A percentile compares a stretch with the other conserved stretches of the same genome.
These are phyloP conservation scores for Loris lydekkerianus DNA, from an alignment of 2,797 vertebrate species.

Conservation along the genomic window DNA sequence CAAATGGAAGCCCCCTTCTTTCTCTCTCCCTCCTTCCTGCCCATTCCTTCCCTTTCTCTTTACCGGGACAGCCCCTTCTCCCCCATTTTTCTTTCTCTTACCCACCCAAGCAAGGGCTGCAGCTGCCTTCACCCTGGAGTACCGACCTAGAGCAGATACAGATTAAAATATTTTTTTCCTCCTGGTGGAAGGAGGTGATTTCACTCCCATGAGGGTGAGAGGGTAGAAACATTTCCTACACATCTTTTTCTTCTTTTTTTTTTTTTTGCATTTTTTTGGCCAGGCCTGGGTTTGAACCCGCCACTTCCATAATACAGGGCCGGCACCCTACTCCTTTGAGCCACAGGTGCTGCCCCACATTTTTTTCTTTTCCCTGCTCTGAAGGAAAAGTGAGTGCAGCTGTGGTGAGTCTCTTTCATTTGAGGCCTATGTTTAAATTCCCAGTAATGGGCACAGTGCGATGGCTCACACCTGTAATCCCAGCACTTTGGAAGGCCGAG, in stretches of 20 bases:
- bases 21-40: accelerated
- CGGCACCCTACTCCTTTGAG: no score
- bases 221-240: background rate
- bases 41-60: background rate
- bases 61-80: background rate
- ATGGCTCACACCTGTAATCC: no score
- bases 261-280: no score
- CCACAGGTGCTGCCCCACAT: no score
- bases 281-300: no score
- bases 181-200: background rate
- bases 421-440: background rate
- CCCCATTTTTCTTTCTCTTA: background rate
- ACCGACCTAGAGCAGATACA: background rate
- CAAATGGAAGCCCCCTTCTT: background rate
- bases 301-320: no score
- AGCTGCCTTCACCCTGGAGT: background rate
- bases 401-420: background rate
- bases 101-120: background rate
- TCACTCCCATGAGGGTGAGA: no score
- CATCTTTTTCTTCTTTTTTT: no score
- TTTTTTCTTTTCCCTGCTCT: background rate
- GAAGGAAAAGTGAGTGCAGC: background rate
- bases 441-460: background rate
- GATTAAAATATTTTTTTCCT: background rate
- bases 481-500: no score